These are phyloP conservation scores for Nemapogon koenigi DNA, from an alignment of 2,888 invertebrate species.

Conservation along the genomic window DNA sequence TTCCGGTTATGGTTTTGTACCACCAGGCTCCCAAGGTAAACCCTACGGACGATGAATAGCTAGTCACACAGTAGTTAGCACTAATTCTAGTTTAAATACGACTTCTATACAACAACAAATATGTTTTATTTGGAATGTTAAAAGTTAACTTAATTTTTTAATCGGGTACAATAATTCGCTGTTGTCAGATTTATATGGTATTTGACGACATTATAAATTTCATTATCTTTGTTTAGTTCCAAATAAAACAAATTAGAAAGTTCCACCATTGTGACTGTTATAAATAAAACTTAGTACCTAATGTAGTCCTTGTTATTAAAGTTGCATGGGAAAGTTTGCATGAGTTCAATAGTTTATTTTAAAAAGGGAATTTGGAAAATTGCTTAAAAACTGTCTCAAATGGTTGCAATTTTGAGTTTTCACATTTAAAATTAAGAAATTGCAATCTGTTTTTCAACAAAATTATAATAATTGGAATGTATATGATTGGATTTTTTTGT, in stretches of 20 bases:
- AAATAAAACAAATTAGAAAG: no score
- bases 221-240: no score
- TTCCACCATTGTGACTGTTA: conserved; percentile 6
- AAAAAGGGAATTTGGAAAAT: not conserved
- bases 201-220: no score
- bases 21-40: conserved; percentile 74
- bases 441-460: no score
- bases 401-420: conserved; percentile 3
- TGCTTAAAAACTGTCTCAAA: not conserved
- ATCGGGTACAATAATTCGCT: no score
- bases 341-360: conserved; percentile 5
- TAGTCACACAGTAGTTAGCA: conserved; percentile 6
- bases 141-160: not conserved
- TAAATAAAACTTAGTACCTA: not conserved
- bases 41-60: conserved; percentile 38
- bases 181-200: no score
- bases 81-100: not conserved
- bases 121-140: no score
- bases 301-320: not conserved
- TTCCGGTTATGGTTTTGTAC: conserved; percentile 86
- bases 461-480: no score
- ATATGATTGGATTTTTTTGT: no score
- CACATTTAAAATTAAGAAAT: no score
- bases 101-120: not conserved
- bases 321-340: conserved; percentile 8